Conservation (phyloP, 2,888 invertebrate species). For the Leptinotarsa rubiginosa region DNA sequence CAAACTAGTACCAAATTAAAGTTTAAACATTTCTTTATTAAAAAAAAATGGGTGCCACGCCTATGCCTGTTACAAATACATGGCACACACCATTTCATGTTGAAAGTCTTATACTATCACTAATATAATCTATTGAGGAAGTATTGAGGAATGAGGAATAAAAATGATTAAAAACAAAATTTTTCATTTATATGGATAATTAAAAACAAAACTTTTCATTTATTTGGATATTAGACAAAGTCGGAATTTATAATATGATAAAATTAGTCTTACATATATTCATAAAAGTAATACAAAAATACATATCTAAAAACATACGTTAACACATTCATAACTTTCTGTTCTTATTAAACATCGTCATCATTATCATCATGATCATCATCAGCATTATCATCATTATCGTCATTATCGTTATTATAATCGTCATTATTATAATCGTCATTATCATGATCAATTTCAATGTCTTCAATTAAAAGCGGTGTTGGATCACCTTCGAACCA, state of each 20-base stretch:
- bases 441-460: background rate
- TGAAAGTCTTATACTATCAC: background rate
- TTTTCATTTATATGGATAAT: too few relatives aligned
- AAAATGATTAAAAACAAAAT: too few relatives aligned
- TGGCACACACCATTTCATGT: background rate
- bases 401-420: background rate
- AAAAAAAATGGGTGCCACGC: background rate
- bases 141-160: too few relatives aligned
- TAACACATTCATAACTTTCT: too few relatives aligned
- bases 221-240: too few relatives aligned
- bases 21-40: background rate
- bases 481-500: slow-evolving; percentile 19
- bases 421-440: background rate
- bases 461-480: slow-evolving; percentile 16
- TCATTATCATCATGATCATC: background rate
- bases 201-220: too few relatives aligned
- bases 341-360: background rate
- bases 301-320: too few relatives aligned
- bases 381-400: background rate
- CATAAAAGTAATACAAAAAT: too few relatives aligned
- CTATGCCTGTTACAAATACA: background rate
- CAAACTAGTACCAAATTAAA: background rate
- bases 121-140: background rate
- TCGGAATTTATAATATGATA: too few relatives aligned
- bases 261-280: too few relatives aligned